phyloP scores from a whole-genome alignment of 1,140 invertebrate species.

The Papilio polytes region DNA sequence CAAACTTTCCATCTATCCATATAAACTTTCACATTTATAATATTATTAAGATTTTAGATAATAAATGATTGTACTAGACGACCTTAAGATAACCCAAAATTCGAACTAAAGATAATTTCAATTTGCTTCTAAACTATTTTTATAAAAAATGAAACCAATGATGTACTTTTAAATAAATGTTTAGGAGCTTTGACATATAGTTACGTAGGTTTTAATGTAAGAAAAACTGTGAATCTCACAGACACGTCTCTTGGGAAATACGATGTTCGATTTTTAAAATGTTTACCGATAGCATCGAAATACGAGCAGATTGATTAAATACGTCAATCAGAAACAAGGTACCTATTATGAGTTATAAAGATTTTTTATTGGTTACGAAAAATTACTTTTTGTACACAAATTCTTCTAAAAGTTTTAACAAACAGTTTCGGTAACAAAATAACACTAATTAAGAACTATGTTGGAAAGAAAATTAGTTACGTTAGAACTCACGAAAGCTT shows the following conservation, averaged over 20 bases:
- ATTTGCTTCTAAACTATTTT: not conserved
- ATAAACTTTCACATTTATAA: not conserved
- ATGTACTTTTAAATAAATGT: too few species aligned
- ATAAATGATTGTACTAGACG: not conserved
- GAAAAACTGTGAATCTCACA: not conserved
- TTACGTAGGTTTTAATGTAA: not conserved
- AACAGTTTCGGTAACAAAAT: too few species aligned
- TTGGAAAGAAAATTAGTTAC: too few species aligned
- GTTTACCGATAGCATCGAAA: not conserved
- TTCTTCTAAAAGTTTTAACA: too few species aligned
- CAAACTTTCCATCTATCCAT: too few species aligned
- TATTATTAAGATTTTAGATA: not conserved
- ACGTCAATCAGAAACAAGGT: not conserved
- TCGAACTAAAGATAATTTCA: too few species aligned
- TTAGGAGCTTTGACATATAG: not conserved
- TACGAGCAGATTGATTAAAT: not conserved
- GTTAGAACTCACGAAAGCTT: too few species aligned
- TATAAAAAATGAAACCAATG: too few species aligned
- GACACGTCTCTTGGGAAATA: conserved; percentile 8
- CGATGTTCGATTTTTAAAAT: conserved; percentile 22
- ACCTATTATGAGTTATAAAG: not conserved
- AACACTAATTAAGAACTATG: too few species aligned
- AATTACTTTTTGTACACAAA: too few species aligned
- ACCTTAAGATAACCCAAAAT: not conserved
- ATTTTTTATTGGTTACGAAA: not conserved